phyloP scores from a whole-genome alignment of 2,113 vertebrate genomes.

The Equus przewalskii region DNA sequence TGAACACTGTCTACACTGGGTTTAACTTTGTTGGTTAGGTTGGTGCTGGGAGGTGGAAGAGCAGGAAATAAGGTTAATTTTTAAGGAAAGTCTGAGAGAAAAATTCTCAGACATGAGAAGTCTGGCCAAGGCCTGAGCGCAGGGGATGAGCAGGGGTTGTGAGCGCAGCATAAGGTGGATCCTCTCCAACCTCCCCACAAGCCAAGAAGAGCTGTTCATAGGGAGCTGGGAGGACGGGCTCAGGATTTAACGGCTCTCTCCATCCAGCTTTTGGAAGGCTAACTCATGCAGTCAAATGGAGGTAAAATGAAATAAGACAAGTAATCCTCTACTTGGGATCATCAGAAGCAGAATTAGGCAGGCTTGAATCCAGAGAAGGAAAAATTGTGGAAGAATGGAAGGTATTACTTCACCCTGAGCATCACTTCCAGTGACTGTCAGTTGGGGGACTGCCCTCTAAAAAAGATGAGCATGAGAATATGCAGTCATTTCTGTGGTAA shows the following conservation, averaged over 20 bases:
- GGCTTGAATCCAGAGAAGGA: neutral
- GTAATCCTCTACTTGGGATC: neutral
- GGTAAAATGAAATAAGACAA: neutral
- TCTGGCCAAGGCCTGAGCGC: neutral
- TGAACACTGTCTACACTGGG: neutral
- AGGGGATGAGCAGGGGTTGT: neutral
- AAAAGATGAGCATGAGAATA: neutral
- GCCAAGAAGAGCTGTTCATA: neutral
- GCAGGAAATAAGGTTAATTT: neutral
- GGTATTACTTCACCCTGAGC: neutral
- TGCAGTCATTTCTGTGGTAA: neutral
- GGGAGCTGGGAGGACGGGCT: neutral
- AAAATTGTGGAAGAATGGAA: neutral
- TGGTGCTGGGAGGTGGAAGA: neutral
- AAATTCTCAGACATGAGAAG: neutral
- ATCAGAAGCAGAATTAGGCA: neutral
- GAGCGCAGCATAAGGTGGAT: neutral
- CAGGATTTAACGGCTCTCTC: neutral
- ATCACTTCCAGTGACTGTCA: neutral
- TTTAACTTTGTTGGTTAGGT: neutral
- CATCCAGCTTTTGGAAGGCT: neutral
- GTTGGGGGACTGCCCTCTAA: neutral
- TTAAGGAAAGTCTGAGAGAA: slow-evolving; percentile 16
- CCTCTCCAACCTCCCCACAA: neutral
- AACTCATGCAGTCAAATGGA: neutral